These are phyloP conservation scores for Anguilla megastoma DNA, from an alignment of 2,797 vertebrate species.

Conservation along the genomic window DNA sequence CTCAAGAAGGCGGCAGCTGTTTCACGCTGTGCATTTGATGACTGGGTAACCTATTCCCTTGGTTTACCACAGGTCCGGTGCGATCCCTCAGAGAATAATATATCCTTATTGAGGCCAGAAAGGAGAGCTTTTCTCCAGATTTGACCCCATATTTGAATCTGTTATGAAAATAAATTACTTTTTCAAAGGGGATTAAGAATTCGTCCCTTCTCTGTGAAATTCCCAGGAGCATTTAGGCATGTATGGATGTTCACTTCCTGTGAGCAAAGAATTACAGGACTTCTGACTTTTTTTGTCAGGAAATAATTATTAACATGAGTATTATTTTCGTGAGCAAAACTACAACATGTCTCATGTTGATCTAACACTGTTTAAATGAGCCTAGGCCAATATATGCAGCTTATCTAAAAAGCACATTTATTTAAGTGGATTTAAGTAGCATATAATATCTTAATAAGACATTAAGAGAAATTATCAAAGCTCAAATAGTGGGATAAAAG, in stretches of 20 bases:
- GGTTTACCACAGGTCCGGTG: background rate
- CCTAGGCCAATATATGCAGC: background rate
- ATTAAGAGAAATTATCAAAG: background rate
- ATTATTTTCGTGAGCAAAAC: too few species aligned
- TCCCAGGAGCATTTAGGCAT: background rate
- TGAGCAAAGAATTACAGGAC: background rate
- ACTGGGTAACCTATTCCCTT: conserved; percentile 4
- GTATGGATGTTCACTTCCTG: background rate
- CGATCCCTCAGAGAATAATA: background rate
- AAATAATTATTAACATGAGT: background rate
- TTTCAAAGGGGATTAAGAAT: background rate
- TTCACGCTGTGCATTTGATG: background rate
- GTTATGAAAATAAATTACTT: conserved; percentile 8
- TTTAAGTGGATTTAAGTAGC: background rate
- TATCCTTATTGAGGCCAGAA: background rate
- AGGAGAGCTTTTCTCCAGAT: background rate
- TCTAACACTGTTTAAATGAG: background rate
- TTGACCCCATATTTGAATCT: background rate
- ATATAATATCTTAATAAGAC: background rate
- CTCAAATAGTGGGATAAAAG: background rate
- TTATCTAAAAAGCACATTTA: background rate
- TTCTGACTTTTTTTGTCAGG: background rate
- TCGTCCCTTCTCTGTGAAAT: background rate
- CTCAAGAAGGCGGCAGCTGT: background rate
- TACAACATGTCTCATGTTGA: too few species aligned